Evolutionary conservation across 2,797 vertebrate genomes (phyloP), one percentile per base, ranked within the genome.

Genomic region (Aulostomus chinensis): DNA sequence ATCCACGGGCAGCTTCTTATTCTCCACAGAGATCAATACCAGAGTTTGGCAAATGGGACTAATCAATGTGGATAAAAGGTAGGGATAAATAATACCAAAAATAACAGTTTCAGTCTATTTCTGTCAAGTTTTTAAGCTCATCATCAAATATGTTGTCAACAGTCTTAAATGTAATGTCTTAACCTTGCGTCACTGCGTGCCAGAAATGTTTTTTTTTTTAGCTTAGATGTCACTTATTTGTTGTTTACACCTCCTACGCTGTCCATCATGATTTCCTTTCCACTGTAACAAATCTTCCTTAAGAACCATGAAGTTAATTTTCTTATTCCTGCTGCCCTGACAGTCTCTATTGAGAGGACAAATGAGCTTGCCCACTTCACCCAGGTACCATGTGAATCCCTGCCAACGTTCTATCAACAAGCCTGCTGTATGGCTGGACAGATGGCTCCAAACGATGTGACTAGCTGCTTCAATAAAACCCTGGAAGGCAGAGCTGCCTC

Each of bases 361-460:
- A 73, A 68, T 55, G 58, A 41, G 41, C 28, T 14, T 16, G 43
- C 49, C 9, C 2, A 11, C 69, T 56, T 69, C 61, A 75, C 63
- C 58, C 63, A 80, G 77, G 76, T 85, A 78, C 28, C 34, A 43
- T 63, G 53, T 77, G 52, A 76, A 56, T 34, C 41, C 1, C 39
- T 58, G 74, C 78, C 74, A 84, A 45, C 52, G 49, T 70, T 59
- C 73, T 29, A 68, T 73, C 71, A 70, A 56, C 58, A 40, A 42
- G 41, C 45, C 2, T 4, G 15, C 56, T 60, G 54, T 73, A 66
- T 67, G 57, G 42, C 38, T 29, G 72, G 64, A 78, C 83, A 85
- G 76, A 87, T 86, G 85, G 84, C 78, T 80, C 65, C 76, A 71
- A 86, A 83, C 59, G 61, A 81, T 74, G 61, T 54, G 64, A 84